Evolutionary conservation across 2,888 invertebrate genomes (phyloP).

Genomic region (Colostygia pectinataria): DNA sequence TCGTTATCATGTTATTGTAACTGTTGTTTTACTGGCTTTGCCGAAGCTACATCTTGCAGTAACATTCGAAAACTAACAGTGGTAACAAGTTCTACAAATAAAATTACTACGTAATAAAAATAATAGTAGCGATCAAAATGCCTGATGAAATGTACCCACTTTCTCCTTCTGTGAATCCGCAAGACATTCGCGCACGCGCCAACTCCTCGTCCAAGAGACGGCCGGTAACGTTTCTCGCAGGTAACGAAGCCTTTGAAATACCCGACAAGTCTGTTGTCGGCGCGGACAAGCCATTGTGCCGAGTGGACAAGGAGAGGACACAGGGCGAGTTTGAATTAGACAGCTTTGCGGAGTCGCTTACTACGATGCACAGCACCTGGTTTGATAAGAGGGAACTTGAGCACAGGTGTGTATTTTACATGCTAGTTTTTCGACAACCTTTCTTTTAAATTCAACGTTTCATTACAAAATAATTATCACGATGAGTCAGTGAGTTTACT

Average conservation of each 20-base stretch:
- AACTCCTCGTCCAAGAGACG: slow-evolving; percentile 76
- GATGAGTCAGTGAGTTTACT: too few species aligned
- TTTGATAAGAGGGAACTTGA: slow-evolving; percentile 81
- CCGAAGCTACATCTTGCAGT: slow-evolving; percentile 43
- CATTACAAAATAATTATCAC: too few species aligned
- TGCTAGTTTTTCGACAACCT: too few species aligned
- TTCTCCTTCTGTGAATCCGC: slow-evolving; percentile 71
- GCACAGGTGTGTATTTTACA: slow-evolving; percentile 78
- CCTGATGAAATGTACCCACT: slow-evolving; percentile 84
- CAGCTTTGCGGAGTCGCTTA: slow-evolving; percentile 79
- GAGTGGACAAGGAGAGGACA: too few species aligned
- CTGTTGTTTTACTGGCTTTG: slow-evolving; percentile 48
- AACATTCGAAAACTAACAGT: slow-evolving; percentile 38
- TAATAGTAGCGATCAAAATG: slow-evolving; percentile 58
- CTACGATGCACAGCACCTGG: slow-evolving; percentile 74
- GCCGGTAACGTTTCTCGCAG: slow-evolving; percentile 61
- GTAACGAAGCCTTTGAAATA: slow-evolving; percentile 70
- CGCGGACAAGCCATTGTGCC: slow-evolving; percentile 61
- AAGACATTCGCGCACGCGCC: slow-evolving; percentile 82
- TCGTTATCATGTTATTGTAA: slow-evolving; percentile 45
- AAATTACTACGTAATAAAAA: neutral
- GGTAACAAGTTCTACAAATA: slow-evolving; percentile 29
- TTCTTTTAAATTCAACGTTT: too few species aligned
- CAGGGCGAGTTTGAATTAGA: slow-evolving; percentile 80
- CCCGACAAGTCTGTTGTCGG: slow-evolving; percentile 74